A percentile compares a stretch with the other conserved stretches of the same genome.
These are phyloP conservation scores for Andrena fulva DNA, from an alignment of 2,888 invertebrate species.

Conservation along the genomic window DNA sequence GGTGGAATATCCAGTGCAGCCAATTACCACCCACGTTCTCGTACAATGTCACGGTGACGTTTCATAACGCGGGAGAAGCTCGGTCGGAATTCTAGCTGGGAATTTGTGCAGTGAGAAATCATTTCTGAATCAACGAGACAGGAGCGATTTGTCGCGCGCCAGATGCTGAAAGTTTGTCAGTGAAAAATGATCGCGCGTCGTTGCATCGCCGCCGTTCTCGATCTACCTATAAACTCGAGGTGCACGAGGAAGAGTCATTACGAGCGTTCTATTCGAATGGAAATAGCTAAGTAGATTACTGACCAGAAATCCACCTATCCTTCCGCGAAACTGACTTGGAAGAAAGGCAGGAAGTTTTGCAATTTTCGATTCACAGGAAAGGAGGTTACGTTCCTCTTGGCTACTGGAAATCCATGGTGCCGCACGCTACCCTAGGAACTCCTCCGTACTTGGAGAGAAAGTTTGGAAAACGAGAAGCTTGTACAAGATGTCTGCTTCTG, in stretches of 20 bases:
- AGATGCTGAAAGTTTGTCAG: slow-evolving; percentile 50
- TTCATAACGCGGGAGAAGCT: slow-evolving; percentile 28
- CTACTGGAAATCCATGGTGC: too few species aligned
- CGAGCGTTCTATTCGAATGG: neutral
- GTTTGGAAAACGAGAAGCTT: too few species aligned
- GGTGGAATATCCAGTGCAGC: slow-evolving; percentile 4
- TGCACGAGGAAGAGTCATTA: neutral
- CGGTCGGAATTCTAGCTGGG: slow-evolving; percentile 10
- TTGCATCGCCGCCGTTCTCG: neutral
- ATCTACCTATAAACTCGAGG: neutral
- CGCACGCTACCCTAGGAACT: too few species aligned
- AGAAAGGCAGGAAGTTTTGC: too few species aligned
- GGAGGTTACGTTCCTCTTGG: too few species aligned
- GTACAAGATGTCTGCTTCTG: too few species aligned
- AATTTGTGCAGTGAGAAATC: slow-evolving; percentile 51
- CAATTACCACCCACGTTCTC: slow-evolving; percentile 14
- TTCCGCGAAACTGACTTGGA: too few species aligned
- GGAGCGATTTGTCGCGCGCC: slow-evolving; percentile 56
- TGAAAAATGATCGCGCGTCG: slow-evolving; percentile 54
- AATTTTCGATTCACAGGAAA: too few species aligned
- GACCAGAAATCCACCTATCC: too few species aligned
- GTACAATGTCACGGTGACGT: slow-evolving; percentile 14
- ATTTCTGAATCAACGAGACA: slow-evolving; percentile 52
- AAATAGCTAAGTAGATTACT: too few species aligned
- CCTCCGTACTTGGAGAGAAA: too few species aligned